Base-by-base conservation (phyloP, 1,140 invertebrate genomes). In the Samia ricini region DNA sequence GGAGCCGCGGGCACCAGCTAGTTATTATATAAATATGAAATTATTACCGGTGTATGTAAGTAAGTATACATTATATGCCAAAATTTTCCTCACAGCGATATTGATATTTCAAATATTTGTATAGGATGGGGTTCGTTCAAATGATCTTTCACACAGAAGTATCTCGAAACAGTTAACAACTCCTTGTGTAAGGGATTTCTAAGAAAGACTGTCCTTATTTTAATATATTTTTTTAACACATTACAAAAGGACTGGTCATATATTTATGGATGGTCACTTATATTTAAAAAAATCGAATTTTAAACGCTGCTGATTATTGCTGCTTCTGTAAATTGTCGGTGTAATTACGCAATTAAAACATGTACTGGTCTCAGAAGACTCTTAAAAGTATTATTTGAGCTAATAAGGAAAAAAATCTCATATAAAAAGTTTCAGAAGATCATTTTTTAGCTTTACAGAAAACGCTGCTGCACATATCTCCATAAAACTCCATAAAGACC, bases 101-200 rank as follows among this genome's bases (percentile, higher is more conserved):
- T 69, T 64, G 63, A 63, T 74, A 71, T 74, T 60, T 64, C 72
- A 80, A 80, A 77, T 80, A 76, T 80, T 80, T 80, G 73, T 76
- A 57, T 73, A 80, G 77, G 77, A 77, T 71, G 63, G 69, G 58
- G 57, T 69, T 19, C 33, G 22, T 55, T 10, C 7, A 42, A 42
- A 42, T 42, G 33, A 42, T 42, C 33, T 42, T 42, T 42, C 33
- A 42, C 33, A 10, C 33, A 42, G 15, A 42, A 42, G n/a, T 42
- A 15, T 42, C 33, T 42, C 33, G 33, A 42, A 42, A 42, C 33
- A 42, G 33, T 42, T 42, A 15, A n/a, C n/a, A 42, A 42, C 33
- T 42, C 33, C 10, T 42, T 42, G 33, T 42, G 10, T 42, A 42
- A 42, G 33, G 33, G 33, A 42, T 42, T 42, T 42, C 3, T 15